Conservation (phyloP, 2,113 vertebrate species). For the Isurus oxyrinchus region DNA sequence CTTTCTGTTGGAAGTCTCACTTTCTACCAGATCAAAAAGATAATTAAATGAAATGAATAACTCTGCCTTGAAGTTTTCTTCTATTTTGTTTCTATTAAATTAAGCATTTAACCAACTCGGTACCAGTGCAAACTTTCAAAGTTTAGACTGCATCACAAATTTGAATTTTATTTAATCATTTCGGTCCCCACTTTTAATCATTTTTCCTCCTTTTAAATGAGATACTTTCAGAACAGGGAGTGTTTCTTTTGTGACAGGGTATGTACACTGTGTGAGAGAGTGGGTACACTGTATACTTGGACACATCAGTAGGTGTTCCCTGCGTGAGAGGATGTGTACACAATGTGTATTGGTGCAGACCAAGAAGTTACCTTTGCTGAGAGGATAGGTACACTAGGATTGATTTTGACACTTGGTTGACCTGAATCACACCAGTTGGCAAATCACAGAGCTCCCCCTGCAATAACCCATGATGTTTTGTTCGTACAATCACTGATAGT, state of each 20-base stretch:
- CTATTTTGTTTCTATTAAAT: too few species aligned
- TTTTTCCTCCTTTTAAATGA: not conserved
- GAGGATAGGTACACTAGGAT: not conserved
- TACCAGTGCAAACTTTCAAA: not conserved
- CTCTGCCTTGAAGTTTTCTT: not conserved
- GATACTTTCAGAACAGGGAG: not conserved
- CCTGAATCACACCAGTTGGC: not conserved
- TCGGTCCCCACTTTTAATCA: not conserved
- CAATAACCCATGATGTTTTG: not conserved
- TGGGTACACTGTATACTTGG: not conserved
- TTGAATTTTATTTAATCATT: not conserved
- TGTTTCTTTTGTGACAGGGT: not conserved
- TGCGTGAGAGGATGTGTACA: not conserved
- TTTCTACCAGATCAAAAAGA: conserved; percentile 8
- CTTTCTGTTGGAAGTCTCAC: not conserved
- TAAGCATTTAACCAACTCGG: not conserved
- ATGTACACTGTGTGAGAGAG: not conserved
- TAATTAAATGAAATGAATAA: not conserved
- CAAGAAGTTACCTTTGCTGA: not conserved
- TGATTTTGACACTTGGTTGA: not conserved
- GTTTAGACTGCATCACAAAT: not conserved
- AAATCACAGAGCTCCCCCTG: not conserved
- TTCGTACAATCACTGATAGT: not conserved
- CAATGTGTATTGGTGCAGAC: not conserved
- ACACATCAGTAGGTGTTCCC: not conserved